phyloP scores from a whole-genome alignment of 2,888 invertebrate genomes.

The Tricholauxania praeusta region DNA sequence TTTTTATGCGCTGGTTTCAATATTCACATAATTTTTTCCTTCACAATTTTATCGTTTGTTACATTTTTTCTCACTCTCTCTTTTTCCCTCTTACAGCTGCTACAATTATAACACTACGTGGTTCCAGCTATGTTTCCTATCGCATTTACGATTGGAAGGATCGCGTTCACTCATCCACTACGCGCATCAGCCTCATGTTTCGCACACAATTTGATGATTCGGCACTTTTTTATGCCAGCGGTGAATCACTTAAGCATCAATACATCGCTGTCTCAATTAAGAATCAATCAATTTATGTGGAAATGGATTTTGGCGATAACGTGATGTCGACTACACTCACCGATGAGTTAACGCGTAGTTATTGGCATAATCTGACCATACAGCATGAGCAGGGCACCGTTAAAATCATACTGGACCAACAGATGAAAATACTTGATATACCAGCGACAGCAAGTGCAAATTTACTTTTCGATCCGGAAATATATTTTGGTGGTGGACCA shows the following conservation, averaged over 20 bases:
- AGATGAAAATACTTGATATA: conserved; percentile 77
- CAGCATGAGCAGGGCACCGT: conserved; percentile 81
- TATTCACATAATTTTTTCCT: background rate
- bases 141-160: conserved; percentile 94
- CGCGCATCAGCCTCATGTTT: conserved; percentile 89
- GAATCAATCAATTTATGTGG: conserved; percentile 85
- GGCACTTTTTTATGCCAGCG: conserved; percentile 92
- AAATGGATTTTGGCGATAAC: conserved; percentile 88
- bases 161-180: conserved; percentile 87
- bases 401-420: conserved; percentile 81
- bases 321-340: conserved; percentile 78
- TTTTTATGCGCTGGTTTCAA: conserved; percentile 7
- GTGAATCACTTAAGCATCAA: conserved; percentile 86
- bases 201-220: conserved; percentile 93
- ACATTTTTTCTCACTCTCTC: background rate
- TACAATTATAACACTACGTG: conserved; percentile 86
- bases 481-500: conserved; percentile 91
- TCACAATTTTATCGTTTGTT: conserved; percentile 13
- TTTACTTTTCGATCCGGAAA: conserved; percentile 92
- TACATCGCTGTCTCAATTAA: conserved; percentile 90
- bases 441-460: conserved; percentile 72
- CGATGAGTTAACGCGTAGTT: conserved; percentile 77
- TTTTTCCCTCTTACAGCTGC: conserved; percentile 73
- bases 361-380: conserved; percentile 93
- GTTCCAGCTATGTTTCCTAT: conserved; percentile 93